Evolutionary conservation across 2,113 vertebrate species (phyloP).

Genomic region (Nansenia antarctica): DNA sequence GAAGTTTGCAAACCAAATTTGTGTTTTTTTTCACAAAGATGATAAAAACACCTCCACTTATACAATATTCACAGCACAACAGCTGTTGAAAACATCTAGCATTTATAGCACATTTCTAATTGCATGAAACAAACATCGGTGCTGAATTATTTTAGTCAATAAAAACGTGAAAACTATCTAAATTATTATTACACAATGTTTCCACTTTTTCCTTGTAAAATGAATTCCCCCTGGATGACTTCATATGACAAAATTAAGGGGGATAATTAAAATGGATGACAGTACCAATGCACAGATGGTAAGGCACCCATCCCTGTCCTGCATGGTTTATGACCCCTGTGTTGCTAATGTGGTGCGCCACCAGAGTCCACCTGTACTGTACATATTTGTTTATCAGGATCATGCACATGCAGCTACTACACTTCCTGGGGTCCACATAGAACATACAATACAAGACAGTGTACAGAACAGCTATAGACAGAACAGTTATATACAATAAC

Average conservation of each 20-base stretch:
- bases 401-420: no score
- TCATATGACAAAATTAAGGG: neutral
- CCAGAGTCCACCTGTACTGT: neutral
- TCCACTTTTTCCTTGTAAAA: neutral
- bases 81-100: neutral
- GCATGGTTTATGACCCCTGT: conserved; percentile 47
- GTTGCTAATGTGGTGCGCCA: neutral
- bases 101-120: neutral
- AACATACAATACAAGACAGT: neutral
- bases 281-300: conserved; percentile 46
- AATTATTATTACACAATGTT: neutral
- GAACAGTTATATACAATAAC: no score
- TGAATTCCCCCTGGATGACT: neutral
- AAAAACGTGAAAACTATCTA: no score
- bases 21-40: neutral
- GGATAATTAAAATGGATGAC: conserved; percentile 55
- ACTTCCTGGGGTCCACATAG: no score
- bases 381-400: no score
- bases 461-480: neutral
- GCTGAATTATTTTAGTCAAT: neutral
- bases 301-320: conserved; percentile 58
- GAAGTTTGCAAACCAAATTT: neutral
- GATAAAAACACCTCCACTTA: neutral
- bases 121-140: neutral
- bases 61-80: neutral